Conservation (phyloP, 2,888 invertebrate species). For the Campoplex capitator region DNA sequence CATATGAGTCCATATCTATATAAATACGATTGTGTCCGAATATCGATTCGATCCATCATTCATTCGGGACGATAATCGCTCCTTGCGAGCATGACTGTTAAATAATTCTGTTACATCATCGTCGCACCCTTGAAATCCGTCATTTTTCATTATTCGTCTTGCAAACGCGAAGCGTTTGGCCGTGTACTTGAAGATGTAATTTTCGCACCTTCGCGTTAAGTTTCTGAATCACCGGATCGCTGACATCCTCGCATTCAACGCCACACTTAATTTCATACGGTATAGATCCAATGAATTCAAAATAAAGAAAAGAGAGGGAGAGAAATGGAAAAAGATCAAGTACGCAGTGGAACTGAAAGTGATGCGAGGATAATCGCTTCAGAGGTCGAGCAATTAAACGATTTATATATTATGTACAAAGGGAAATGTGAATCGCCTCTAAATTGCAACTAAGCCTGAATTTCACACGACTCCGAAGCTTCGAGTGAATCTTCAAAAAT, state of each 20-base stretch:
- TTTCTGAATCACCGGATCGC: constrained; percentile 4
- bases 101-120: constrained; percentile 59
- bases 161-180: not conserved
- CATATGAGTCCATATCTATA: not conserved
- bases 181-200: not conserved
- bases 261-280: constrained; percentile 13
- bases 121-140: constrained; percentile 46
- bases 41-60: constrained; percentile 54
- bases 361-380: not conserved
- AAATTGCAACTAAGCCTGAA: not conserved
- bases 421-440: no score
- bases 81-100: constrained; percentile 31
- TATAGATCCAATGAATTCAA: not conserved
- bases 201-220: not conserved
- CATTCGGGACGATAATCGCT: constrained; percentile 33
- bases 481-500: not conserved
- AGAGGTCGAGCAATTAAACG: no score
- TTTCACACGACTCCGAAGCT: not conserved
- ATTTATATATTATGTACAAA: no score
- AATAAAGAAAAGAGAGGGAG: not conserved
- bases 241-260: constrained; percentile 41
- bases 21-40: not conserved
- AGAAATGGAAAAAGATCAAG: not conserved
- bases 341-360: not conserved
- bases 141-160: not conserved